Conservation (phyloP, 2,888 invertebrate genomes). For the Yponomeuta sedellus region DNA sequence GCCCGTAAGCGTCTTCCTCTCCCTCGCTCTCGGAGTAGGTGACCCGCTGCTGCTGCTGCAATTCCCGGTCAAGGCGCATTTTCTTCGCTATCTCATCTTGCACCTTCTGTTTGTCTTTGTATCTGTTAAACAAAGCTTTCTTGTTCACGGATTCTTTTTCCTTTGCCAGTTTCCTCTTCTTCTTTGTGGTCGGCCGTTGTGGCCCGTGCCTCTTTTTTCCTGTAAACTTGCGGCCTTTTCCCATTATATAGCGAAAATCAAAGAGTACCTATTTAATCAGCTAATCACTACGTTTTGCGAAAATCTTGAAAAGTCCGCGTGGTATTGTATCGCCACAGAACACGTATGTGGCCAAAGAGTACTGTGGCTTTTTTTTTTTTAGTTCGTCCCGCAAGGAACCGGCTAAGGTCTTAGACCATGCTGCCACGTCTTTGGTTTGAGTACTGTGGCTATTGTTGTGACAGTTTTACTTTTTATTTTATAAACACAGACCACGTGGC, state of each 20-base stretch:
- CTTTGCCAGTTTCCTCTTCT: slow-evolving; percentile 39
- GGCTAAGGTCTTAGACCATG: no score
- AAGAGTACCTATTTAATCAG: no score
- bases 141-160: slow-evolving; percentile 50
- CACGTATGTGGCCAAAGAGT: no score
- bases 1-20: slow-evolving; percentile 61
- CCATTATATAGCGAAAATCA: slow-evolving; percentile 14
- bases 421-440: no score
- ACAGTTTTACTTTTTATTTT: neutral
- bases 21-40: slow-evolving; percentile 73
- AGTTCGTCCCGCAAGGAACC: no score
- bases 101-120: slow-evolving; percentile 64
- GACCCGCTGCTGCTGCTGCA: slow-evolving; percentile 39
- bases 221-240: slow-evolving; percentile 22
- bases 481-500: no score
- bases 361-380: no score
- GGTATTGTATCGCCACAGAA: no score
- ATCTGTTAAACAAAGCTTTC: slow-evolving; percentile 66
- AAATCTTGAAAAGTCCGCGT: neutral
- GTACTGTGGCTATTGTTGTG: neutral
- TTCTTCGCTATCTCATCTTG: slow-evolving; percentile 67
- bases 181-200: slow-evolving; percentile 38
- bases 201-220: slow-evolving; percentile 41
- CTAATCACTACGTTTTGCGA: no score
- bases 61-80: slow-evolving; percentile 48